Percentiles rank a stretch among this genome's conserved stretches.
Evolutionary conservation across 2,113 vertebrate genomes (phyloP).

Genomic region (Dermatemys mawii): DNA sequence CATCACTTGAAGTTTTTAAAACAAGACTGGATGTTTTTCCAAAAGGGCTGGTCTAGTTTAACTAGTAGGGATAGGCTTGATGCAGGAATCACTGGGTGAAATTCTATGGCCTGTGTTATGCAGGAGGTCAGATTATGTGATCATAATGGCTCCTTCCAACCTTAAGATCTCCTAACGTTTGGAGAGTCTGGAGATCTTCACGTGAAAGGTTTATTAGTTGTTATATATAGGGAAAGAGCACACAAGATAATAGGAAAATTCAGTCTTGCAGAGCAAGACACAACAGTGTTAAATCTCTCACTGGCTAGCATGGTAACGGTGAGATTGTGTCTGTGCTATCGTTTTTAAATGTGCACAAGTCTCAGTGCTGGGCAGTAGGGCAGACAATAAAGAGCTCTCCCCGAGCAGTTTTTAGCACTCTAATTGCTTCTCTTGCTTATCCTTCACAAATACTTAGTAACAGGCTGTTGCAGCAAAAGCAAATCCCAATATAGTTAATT

Average conservation of each 20-base stretch:
- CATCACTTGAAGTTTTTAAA: background rate
- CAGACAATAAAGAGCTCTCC: background rate
- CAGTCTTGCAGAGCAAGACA: background rate
- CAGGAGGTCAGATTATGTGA: accelerated
- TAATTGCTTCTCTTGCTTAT: background rate
- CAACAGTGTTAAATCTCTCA: background rate
- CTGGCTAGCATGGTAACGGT: background rate
- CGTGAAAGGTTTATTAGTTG: background rate
- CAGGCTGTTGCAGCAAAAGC: background rate
- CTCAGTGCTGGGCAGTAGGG: background rate
- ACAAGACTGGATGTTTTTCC: background rate
- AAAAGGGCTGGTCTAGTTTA: background rate
- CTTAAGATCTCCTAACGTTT: background rate
- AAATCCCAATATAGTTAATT: constrained; percentile 56
- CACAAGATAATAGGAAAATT: background rate
- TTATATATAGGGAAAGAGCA: background rate
- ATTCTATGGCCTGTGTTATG: background rate
- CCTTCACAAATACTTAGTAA: constrained; percentile 12
- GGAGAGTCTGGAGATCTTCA: background rate
- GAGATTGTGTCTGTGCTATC: background rate
- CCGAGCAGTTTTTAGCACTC: background rate
- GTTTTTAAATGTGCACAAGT: background rate
- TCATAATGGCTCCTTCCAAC: background rate
- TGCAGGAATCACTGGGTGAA: background rate
- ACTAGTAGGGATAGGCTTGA: background rate